Conservation (phyloP, 2,113 vertebrate genomes). For the Myiopsitta monachus region DNA sequence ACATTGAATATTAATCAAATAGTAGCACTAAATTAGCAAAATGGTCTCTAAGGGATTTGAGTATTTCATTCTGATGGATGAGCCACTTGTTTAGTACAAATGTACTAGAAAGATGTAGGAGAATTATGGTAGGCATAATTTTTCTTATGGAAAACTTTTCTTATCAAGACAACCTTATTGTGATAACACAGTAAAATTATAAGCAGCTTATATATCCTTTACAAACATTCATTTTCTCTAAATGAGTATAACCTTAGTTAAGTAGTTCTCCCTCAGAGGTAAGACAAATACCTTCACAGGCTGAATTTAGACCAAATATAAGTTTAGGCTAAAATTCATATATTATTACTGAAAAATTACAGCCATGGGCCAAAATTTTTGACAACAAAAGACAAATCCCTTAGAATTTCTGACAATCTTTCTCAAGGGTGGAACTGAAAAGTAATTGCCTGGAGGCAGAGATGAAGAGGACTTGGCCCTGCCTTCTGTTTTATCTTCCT, state of each 20-base stretch:
- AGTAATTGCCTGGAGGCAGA: neutral
- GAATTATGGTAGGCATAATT: constrained; percentile 2
- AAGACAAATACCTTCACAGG: neutral
- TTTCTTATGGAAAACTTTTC: constrained; percentile 10
- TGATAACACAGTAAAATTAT: neutral
- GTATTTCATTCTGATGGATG: constrained; percentile 25
- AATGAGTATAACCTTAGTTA: neutral
- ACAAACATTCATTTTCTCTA: neutral
- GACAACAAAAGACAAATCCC: neutral
- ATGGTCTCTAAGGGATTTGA: constrained; percentile 22
- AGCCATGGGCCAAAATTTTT: neutral
- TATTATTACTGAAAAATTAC: neutral
- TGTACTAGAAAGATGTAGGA: neutral
- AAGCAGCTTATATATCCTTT: neutral
- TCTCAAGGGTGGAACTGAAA: neutral
- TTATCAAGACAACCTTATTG: neutral
- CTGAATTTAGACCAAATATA: neutral
- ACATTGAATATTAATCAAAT: constrained; percentile 9
- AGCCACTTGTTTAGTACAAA: constrained; percentile 27
- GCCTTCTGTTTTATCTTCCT: neutral
- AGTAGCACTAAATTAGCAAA: constrained; percentile 28
- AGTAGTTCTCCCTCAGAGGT: neutral
- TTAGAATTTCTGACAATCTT: neutral
- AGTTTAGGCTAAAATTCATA: neutral
- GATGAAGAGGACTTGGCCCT: neutral